Base-by-base conservation (phyloP, 2,113 vertebrate genomes). In the Henicopernis longicauda region DNA sequence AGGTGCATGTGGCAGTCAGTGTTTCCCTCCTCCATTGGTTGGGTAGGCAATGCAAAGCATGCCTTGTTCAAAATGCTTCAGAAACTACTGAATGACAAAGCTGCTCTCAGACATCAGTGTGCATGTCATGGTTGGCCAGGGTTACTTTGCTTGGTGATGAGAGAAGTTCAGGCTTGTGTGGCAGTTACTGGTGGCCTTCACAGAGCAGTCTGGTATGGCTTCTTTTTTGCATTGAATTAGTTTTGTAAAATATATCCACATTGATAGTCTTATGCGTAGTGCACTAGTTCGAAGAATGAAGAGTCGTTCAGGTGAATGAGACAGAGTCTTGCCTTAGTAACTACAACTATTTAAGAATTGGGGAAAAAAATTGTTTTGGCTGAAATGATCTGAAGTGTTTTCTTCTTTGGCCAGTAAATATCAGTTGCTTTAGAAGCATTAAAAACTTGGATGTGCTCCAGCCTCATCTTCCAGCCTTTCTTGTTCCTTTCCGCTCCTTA, bases 401-500 rank as follows among this genome's bases (percentile, higher is more conserved):
- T 87, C 42, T 81, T 91, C 70, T 85, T 82, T 85, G 58, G 21
- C 54, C 49, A n/a, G 34, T 69, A 87, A 89, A 52, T 91, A 11
- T 72, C 62, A 69, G 42, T 88, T 80, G 36, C 57, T 93, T 78
- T 54, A 91, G 44, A 90, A 66, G 15, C 78, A 79, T 71, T 85
- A 52, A 85, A 78, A 65, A 36, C 23, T 57, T 97, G 95, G 70
- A 42, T 72, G 29, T 59, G 27, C 82, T 97, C 94, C 94, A 82
- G 6, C 19, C 29, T 90, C 23, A 12, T 83, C 42, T 62, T 93
- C 80, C 90, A 89, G 71, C 36, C 59, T 66, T 96, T 87, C 45
- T 66, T 94, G 32, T 82, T 82, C 20, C 69, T 59, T 76, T 70
- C 16, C 49, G 34, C 23, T 92, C 61, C 17, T 82, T 82, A 25